Evolutionary conservation across 2,888 invertebrate genomes (phyloP), one percentile per base, ranked within the genome.

Genomic region (Acanthopleura granulata): DNA sequence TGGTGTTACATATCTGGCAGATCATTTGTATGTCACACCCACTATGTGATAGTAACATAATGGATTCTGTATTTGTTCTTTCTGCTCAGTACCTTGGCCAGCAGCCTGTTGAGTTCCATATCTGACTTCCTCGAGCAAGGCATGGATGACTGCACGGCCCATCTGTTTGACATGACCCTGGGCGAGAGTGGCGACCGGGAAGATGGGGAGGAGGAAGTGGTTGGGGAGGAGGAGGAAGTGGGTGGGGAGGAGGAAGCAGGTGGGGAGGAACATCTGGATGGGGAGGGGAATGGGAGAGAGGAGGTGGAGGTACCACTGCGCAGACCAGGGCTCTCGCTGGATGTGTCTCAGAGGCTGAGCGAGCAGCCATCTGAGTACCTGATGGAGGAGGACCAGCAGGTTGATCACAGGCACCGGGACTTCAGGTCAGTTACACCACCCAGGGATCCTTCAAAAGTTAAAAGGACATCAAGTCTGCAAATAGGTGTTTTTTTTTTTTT

Each of bases 51-150:
- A 40, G 40, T 40, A 9, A 40, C 40, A 40, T 40, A 40, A 40
- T 40, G 40, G 3, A 18, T 57, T 3, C 4, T 57, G 6, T 57
- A 12, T 57, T 18, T 57, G 3, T 12, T 57, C 3, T 57, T n/a
- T 57, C 57, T 81, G 87, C 88, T 11, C 85, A 93, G 93, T 81
- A 89, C 91, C 75, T 91, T 93, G 82, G 92, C 92, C 0, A 91
- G 90, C 79, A 91, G 91, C 70, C 90, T 93, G 87, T 88, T 93
- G 74, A 89, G 90, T 71, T 92, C 92, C 75, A 92, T 92, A 18
- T 91, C 91, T 22, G 91, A 92, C 80, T 92, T 92, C 81, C 89
- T 93, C 75, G 90, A 84, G 82, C 88, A 81, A 83, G 91, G 87
- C 81, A 91, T 89, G 84, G 91, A 91, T 80, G 89, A 90, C 75